Conservation (phyloP, 2,797 vertebrate genomes). For the Coreius guichenoti region DNA sequence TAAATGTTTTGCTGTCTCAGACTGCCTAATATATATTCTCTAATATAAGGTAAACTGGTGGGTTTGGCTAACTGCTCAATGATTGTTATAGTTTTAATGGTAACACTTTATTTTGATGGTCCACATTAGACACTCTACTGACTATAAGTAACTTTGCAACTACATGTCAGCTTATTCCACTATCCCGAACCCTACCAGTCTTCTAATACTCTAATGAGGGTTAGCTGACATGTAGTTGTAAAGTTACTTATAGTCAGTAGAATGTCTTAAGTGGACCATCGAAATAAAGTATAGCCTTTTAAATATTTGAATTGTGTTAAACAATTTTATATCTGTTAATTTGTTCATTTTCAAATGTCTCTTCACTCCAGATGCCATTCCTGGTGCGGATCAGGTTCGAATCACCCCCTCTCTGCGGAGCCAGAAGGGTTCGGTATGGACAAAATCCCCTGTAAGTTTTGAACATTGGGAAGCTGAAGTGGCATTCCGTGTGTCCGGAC, state of each 20-base stretch:
- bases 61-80: neutral
- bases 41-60: neutral
- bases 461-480: slow-evolving; percentile 93
- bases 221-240: no score
- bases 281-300: no score
- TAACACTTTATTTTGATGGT: neutral
- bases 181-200: neutral
- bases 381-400: slow-evolving; percentile 93
- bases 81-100: neutral
- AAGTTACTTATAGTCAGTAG: no score
- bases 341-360: neutral
- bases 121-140: neutral
- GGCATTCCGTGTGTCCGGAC: slow-evolving; percentile 93
- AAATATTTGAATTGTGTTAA: neutral
- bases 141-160: neutral
- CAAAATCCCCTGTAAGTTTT: slow-evolving; percentile 85
- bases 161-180: neutral
- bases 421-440: slow-evolving; percentile 93
- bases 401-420: slow-evolving; percentile 94
- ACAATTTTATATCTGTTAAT: neutral
- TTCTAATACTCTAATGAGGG: neutral
- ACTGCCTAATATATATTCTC: neutral
- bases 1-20: neutral
- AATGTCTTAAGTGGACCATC: no score
- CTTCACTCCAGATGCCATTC: slow-evolving; percentile 88